Percentiles rank a stretch among this genome's conserved stretches.
Evolutionary conservation across 2,888 invertebrate species (phyloP).

Genomic region (Phania funesta): DNA sequence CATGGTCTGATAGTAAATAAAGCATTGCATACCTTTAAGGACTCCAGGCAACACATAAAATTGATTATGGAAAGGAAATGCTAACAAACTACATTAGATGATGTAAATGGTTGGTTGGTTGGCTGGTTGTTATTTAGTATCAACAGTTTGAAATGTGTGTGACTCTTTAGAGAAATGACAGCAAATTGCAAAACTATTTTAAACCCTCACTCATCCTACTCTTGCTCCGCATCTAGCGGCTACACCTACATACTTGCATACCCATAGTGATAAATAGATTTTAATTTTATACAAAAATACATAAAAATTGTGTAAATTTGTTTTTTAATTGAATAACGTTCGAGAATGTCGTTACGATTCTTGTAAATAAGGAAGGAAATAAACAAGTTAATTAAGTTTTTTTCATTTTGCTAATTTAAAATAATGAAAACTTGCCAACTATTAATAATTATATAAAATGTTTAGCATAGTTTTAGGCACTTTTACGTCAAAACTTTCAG

Average conservation of each 20-base stretch:
- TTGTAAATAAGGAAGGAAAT: constrained; percentile 40
- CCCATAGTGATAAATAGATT: constrained; percentile 13
- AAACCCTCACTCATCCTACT: not conserved
- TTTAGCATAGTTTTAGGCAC: constrained; percentile 24
- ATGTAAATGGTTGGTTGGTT: constrained; percentile 36
- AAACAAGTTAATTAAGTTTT: constrained; percentile 13
- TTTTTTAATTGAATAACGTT: constrained; percentile 46
- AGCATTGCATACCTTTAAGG: constrained; percentile 30
- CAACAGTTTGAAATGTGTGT: not conserved
- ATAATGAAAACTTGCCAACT: not conserved
- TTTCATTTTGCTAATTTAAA: constrained; percentile 6
- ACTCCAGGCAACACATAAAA: constrained; percentile 51
- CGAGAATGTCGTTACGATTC: not conserved
- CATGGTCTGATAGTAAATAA: constrained; percentile 18
- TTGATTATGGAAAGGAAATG: constrained; percentile 59
- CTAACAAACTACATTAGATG: constrained; percentile 47
- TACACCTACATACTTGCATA: not conserved
- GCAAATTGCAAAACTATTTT: constrained; percentile 35
- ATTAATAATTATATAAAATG: constrained; percentile 22
- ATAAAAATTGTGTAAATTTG: constrained; percentile 37
- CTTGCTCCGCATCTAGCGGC: not conserved
- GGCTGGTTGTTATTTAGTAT: constrained; percentile 4
- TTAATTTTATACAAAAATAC: not conserved
- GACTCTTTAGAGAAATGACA: not conserved
- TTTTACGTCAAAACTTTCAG: not conserved